Evolutionary conservation across 2,797 vertebrate genomes (phyloP).

Genomic region (Sebastes cheni): DNA sequence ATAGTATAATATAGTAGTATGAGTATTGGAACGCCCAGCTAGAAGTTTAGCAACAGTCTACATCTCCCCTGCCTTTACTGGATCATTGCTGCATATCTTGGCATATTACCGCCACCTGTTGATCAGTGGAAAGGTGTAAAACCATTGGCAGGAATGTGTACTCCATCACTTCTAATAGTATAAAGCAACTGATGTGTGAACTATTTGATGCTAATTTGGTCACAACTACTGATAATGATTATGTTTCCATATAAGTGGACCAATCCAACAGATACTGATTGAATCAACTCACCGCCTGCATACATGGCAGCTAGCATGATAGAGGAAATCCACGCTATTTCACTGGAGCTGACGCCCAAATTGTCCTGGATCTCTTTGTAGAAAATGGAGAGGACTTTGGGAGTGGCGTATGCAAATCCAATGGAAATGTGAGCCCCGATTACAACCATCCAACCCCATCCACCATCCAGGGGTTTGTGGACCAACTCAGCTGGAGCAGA

Average conservation of each 20-base stretch:
- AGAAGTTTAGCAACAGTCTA: background rate
- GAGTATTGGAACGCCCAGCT: background rate
- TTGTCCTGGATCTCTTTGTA: slow-evolving; percentile 86
- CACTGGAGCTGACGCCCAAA: slow-evolving; percentile 81
- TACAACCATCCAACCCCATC: slow-evolving; percentile 85
- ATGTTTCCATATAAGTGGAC: background rate
- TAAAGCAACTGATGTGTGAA: background rate
- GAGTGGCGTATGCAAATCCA: slow-evolving; percentile 86
- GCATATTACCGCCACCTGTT: background rate
- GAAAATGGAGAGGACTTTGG: slow-evolving; percentile 86
- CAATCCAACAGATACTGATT: background rate
- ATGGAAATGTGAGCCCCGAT: slow-evolving; percentile 84
- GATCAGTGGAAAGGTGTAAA: background rate
- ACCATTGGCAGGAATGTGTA: background rate
- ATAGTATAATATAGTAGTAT: too few species aligned
- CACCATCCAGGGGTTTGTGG: slow-evolving; percentile 78
- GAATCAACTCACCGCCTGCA: slow-evolving; percentile 81
- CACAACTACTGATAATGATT: background rate
- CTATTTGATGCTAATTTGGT: background rate
- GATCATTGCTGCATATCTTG: background rate
- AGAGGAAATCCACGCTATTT: slow-evolving; percentile 85
- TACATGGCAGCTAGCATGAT: slow-evolving; percentile 86
- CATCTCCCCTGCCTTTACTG: too few species aligned
- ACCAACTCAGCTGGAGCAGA: slow-evolving; percentile 24
- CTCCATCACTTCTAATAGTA: background rate